phyloP scores from a whole-genome alignment of 2,113 vertebrate species.

The Tauraco erythrolophus region DNA sequence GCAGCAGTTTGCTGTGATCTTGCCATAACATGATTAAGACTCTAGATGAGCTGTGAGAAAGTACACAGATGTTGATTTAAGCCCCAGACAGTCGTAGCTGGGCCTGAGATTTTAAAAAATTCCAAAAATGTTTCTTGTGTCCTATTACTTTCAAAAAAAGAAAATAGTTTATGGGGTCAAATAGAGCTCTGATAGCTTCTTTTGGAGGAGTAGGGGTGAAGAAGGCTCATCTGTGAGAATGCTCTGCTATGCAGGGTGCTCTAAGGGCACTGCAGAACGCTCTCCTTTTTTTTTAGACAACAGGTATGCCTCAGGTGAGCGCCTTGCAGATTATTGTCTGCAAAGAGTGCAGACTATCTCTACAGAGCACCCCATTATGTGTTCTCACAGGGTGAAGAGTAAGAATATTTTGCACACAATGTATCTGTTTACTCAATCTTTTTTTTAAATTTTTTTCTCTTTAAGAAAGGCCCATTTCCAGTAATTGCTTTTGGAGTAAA shows the following conservation, averaged over 20 bases:
- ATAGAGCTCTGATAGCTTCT: not conserved
- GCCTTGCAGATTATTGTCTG: not conserved
- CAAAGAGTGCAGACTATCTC: not conserved
- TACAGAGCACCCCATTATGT: not conserved
- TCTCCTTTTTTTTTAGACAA: not conserved
- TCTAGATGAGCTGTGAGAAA: not conserved
- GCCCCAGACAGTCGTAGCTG: not conserved
- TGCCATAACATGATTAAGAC: not conserved
- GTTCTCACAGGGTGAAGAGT: not conserved
- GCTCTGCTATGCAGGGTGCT: not conserved
- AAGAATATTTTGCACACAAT: not conserved
- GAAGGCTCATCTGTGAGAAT: not conserved
- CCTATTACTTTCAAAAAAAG: not conserved
- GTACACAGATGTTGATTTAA: not conserved
- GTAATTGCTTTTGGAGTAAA: conserved; percentile 6
- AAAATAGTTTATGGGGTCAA: not conserved
- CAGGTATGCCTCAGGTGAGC: not conserved
- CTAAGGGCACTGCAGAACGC: not conserved
- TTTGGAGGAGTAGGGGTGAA: not conserved
- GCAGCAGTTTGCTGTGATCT: not conserved
- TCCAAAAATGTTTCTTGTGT: not conserved
- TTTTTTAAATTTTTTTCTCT: not conserved
- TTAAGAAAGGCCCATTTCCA: not conserved
- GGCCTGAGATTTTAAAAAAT: conserved; percentile 33
- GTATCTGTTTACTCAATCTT: not conserved